A percentile compares a stretch with the other conserved stretches of the same genome.
Evolutionary conservation across 64 coral and sea anemone species (phyloP).

Genomic region (Hydrozoanthus tunicans): DNA sequence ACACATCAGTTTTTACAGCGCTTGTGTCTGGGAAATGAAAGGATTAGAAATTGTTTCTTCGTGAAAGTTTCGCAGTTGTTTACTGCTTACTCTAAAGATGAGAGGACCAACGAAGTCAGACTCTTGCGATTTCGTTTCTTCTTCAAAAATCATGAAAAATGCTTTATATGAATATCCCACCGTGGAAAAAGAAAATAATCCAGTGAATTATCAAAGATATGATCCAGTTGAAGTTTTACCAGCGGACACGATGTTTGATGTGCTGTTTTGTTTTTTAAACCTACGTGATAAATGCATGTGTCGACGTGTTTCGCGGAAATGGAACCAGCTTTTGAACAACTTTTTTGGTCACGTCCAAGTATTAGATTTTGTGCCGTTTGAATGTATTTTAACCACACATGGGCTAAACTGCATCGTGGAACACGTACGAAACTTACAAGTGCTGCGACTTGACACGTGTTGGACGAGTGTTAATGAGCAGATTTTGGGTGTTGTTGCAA

Average conservation of each 20-base stretch:
- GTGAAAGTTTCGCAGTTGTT: not conserved
- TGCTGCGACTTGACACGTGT: constrained; percentile 73
- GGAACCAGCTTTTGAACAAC: constrained; percentile 46
- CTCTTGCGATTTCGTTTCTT: not conserved
- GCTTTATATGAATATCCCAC: not conserved
- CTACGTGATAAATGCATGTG: constrained; percentile 67
- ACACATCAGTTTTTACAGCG: not conserved
- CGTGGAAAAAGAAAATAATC: not conserved
- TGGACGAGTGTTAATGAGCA: constrained; percentile 88
- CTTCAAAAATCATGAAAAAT: not conserved
- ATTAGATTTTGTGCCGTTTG: constrained; percentile 80
- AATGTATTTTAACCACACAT: constrained; percentile 54
- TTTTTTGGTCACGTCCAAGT: constrained; percentile 49
- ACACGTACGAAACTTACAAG: constrained; percentile 61
- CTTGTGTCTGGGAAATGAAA: too few species aligned
- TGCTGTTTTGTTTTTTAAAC: constrained; percentile 60
- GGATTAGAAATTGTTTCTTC: too few species aligned
- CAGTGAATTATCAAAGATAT: not conserved
- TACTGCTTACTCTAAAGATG: not conserved
- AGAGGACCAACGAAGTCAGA: not conserved
- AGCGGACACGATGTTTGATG: constrained; percentile 61
- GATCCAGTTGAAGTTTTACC: constrained; percentile 67
- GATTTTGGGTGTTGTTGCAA: constrained; percentile 67
- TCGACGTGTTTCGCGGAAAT: constrained; percentile 73
- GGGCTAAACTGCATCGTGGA: constrained; percentile 66